Conservation (phyloP, 37 sponge, comb jelly and placozoan species). For the Aplysina aerophoba region DNA sequence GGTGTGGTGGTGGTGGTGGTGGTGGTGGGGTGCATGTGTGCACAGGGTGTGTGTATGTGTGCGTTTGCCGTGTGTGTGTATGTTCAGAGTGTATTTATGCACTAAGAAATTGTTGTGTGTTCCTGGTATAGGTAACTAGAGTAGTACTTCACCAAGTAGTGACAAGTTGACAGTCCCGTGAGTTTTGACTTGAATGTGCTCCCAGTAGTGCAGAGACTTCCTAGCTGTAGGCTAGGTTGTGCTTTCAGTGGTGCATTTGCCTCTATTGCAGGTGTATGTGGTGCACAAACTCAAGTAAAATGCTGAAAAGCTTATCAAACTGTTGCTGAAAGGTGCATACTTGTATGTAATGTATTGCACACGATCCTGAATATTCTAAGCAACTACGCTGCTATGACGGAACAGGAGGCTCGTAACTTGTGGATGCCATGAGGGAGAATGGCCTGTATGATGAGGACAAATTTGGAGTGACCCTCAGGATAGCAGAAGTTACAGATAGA, state of each 20-base stretch:
- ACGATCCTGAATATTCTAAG: constrained; percentile 73
- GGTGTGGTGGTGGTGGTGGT: too few species aligned
- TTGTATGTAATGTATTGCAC: constrained; percentile 84
- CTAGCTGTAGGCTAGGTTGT: too few species aligned
- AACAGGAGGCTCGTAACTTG: constrained; percentile 56
- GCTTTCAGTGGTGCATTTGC: neutral
- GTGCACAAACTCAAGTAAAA: constrained; percentile 79
- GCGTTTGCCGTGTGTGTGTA: too few species aligned
- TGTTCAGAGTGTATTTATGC: too few species aligned
- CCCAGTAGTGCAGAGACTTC: too few species aligned
- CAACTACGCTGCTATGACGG: constrained; percentile 79
- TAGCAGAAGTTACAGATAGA: constrained; percentile 76
- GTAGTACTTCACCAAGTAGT: too few species aligned
- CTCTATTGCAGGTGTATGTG: constrained; percentile 71
- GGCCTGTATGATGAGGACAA: constrained; percentile 88
- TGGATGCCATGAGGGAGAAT: constrained; percentile 49
- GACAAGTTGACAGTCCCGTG: too few species aligned
- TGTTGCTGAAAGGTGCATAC: constrained; percentile 77
- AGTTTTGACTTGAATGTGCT: too few species aligned
- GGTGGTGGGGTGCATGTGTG: too few species aligned
- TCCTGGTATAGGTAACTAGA: too few species aligned
- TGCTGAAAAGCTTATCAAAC: constrained; percentile 63
- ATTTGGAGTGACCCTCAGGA: constrained; percentile 85
- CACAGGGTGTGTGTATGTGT: too few species aligned
- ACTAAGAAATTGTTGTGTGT: too few species aligned